Conservation (phyloP, 2,888 invertebrate genomes). For the Anaspis maculata region DNA sequence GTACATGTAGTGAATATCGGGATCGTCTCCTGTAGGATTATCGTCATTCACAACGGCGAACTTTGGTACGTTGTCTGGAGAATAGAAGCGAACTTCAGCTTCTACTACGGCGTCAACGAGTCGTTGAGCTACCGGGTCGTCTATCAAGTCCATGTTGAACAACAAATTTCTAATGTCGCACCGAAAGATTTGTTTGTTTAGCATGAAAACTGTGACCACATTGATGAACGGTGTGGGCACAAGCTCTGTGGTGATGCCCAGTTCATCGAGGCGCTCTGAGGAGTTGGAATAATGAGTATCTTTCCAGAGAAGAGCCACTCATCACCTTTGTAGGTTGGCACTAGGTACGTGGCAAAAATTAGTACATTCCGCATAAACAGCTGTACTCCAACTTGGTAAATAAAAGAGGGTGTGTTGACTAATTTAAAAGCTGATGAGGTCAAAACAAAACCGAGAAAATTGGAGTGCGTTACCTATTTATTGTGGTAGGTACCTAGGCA, state of each 20-base stretch:
- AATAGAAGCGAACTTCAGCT: constrained; percentile 23
- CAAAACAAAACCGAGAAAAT: no score
- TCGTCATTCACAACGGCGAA: not conserved
- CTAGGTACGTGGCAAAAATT: not conserved
- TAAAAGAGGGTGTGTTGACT: no score
- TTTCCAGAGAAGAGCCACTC: not conserved
- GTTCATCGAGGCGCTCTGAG: not conserved
- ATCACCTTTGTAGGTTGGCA: not conserved
- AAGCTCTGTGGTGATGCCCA: constrained; percentile 29
- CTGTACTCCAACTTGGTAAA: no score
- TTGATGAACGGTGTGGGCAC: constrained; percentile 28
- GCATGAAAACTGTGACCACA: constrained; percentile 29
- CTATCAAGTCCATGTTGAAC: constrained; percentile 30
- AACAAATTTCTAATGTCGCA: constrained; percentile 31
- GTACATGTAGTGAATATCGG: no score
- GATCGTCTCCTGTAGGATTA: no score
- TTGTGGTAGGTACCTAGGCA: no score
- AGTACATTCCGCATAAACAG: not conserved
- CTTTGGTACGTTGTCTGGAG: constrained; percentile 13
- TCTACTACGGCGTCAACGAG: constrained; percentile 26
- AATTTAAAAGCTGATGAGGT: no score
- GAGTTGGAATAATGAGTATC: no score
- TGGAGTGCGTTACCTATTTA: no score
- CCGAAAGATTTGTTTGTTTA: constrained; percentile 27
- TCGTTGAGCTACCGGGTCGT: constrained; percentile 28